phyloP scores from a whole-genome alignment of 2,888 invertebrate genomes.

The Rotaria socialis region DNA sequence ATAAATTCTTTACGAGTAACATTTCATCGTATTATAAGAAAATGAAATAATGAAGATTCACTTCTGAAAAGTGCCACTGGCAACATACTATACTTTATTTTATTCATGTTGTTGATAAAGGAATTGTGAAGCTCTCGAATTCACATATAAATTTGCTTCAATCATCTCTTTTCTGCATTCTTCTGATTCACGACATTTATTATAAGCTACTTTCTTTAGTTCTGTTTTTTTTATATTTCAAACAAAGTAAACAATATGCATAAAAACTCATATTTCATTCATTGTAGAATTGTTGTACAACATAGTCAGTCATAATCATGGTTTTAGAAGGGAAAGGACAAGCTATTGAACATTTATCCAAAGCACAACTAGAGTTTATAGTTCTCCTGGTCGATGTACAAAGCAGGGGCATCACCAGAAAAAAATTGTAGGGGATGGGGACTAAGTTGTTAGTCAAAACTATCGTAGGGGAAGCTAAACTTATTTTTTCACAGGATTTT shows the following conservation, averaged over 20 bases:
- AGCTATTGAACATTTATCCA: not conserved
- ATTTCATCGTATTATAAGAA: too few relatives aligned
- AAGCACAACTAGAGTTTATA: not conserved
- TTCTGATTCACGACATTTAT: not conserved
- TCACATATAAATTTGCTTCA: not conserved
- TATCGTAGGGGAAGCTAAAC: too few relatives aligned
- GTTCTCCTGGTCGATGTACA: not conserved
- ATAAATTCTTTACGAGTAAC: too few relatives aligned
- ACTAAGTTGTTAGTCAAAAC: too few relatives aligned
- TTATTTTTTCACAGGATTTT: too few relatives aligned
- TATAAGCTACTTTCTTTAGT: not conserved
- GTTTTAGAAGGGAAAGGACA: not conserved
- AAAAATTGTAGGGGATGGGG: too few relatives aligned
- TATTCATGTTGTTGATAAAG: too few relatives aligned
- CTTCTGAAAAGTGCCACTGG: too few relatives aligned
- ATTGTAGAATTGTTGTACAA: not conserved
- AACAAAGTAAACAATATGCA: not conserved
- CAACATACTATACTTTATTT: too few relatives aligned
- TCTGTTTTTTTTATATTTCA: not conserved
- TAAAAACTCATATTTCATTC: not conserved
- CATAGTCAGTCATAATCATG: not conserved
- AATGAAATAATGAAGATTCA: too few relatives aligned
- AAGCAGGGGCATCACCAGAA: too few relatives aligned
- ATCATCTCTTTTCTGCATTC: not conserved
- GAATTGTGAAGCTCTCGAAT: not conserved